Base-by-base conservation (phyloP, 2,797 vertebrate species). In the Ibycter americanus region DNA sequence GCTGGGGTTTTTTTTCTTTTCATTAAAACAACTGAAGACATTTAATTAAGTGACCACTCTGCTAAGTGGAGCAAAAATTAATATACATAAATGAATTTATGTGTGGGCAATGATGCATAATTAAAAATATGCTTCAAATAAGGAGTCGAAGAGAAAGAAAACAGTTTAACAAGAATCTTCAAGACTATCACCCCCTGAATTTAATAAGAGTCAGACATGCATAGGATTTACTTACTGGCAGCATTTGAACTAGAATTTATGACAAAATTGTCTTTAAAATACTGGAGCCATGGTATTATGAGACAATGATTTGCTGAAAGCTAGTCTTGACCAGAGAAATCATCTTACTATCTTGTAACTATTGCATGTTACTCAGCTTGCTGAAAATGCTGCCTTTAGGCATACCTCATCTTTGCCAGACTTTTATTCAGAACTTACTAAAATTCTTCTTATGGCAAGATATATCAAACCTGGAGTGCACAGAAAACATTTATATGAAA, bases 31-130 rank as follows among this genome's bases (percentile, higher is more conserved):
- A 98, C 98, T 98, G 98, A 98, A 98, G 97, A 96, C 97, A 97
- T 97, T 98, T 98, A 98, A 98, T 98, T 98, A 98, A 98, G 97
- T 98, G 98, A 98, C 98, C 98, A 97, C 95, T 98, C 94, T 98
- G 98, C 92, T 97, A 98, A 98, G 98, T 98, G 96, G 97, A 98
- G 97, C 98, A 98, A 98, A 98, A 98, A 97, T 98, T 98, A 98
- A 98, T 98, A 97, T 92, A 98, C 96, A 96, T 97, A 98, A 98
- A 98, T 98, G 96, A 97, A 96, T 98, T 97, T 98, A 97, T 98
- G 91, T 98, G 96, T 96, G 97, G 83, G 96, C 94, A 96, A 96
- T 97, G 96, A 97, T 96, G 97, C 96, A 97, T 98, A 98, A 98
- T 98, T 98, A 97, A 98, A 97, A 98, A 97, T 96, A 86, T 5